A percentile compares a stretch with the other conserved stretches of the same genome.
Evolutionary conservation across 53 echinoderm and acorn worm genomes (phyloP).

Genomic region (Henricia sp.): DNA sequence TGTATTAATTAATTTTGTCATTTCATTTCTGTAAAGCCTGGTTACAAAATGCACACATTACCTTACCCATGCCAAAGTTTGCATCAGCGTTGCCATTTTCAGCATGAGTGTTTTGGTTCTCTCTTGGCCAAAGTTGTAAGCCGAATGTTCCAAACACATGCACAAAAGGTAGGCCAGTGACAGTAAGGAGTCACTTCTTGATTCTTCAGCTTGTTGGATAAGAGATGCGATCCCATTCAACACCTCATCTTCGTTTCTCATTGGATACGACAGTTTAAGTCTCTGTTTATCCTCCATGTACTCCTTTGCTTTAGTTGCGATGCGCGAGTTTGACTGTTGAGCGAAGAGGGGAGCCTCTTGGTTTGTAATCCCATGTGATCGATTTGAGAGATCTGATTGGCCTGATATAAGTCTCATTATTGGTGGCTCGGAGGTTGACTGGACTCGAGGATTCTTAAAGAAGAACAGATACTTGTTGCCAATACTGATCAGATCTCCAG

Average conservation of each 20-base stretch:
- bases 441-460: constrained; percentile 76
- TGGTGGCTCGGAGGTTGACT: constrained; percentile 14
- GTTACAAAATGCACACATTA: neutral
- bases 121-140: constrained; percentile 76
- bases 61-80: constrained; percentile 94
- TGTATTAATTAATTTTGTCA: no score
- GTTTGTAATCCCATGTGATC: neutral
- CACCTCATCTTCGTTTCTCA: constrained; percentile 73
- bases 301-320: constrained; percentile 70
- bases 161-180: constrained; percentile 67
- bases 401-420: constrained; percentile 46
- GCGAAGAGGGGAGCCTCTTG: neutral
- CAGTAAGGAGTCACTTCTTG: constrained; percentile 36
- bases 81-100: constrained; percentile 79
- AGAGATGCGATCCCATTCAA: constrained; percentile 68
- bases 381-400: neutral
- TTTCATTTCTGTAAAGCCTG: no score
- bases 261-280: constrained; percentile 73
- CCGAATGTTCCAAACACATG: constrained; percentile 87
- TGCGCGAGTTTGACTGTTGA: neutral
- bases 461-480: constrained; percentile 90
- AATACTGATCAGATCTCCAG: constrained; percentile 82
- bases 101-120: constrained; percentile 73
- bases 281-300: constrained; percentile 68
- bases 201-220: constrained; percentile 35